Evolutionary conservation across 2,888 invertebrate genomes (phyloP).

Genomic region (Flabesymbios commensalis): DNA sequence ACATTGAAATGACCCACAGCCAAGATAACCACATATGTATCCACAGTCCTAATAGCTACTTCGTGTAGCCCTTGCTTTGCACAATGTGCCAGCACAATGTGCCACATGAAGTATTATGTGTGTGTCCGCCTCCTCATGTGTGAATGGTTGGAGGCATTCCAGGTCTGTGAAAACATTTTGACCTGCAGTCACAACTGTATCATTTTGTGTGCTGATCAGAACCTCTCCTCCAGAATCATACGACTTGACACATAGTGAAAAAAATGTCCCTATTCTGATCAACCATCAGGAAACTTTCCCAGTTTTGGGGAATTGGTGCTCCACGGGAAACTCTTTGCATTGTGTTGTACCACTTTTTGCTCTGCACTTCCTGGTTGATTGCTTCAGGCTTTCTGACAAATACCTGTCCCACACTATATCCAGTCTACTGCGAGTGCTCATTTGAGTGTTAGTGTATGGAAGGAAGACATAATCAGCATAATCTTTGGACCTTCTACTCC

Average conservation of each 20-base stretch:
- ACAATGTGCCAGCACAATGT: too few relatives aligned
- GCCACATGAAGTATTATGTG: constrained; percentile 23
- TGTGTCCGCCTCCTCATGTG: constrained; percentile 33
- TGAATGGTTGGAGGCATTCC: constrained; percentile 19
- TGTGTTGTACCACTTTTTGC: not conserved
- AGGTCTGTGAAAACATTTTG: too few relatives aligned
- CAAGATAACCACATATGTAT: not conserved
- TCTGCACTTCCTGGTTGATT: not conserved
- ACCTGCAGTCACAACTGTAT: too few relatives aligned
- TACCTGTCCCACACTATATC: too few relatives aligned
- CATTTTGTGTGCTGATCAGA: too few relatives aligned
- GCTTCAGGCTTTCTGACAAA: not conserved
- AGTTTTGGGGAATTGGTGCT: not conserved
- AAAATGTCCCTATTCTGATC: constrained; percentile 1
- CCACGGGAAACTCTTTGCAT: not conserved
- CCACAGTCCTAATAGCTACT: not conserved
- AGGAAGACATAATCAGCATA: not conserved
- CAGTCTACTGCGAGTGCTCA: not conserved
- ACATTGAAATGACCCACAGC: not conserved
- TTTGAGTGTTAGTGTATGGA: not conserved
- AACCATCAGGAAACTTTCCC: not conserved
- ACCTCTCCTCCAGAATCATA: too few relatives aligned
- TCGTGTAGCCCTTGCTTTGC: not conserved
- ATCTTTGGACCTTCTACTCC: not conserved
- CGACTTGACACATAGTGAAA: too few relatives aligned